Conservation (phyloP, 1,140 invertebrate genomes). For the Caenorhabditis tropicalis region DNA sequence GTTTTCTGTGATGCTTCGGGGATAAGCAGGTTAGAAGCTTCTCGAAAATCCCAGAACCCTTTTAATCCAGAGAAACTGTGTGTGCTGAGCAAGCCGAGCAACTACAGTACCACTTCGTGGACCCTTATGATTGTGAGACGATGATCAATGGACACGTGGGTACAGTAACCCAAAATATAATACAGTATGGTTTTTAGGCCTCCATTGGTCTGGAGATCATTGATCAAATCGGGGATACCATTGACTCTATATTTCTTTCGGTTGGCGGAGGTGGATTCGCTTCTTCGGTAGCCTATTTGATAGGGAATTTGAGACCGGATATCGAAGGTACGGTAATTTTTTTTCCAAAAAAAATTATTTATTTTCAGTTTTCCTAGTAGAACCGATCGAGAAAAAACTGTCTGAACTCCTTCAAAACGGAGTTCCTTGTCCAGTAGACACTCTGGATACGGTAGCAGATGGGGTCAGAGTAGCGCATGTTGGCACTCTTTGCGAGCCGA, state of each 20-base stretch:
- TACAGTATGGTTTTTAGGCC: background rate
- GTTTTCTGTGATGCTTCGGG: conserved; percentile 64
- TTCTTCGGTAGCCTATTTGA: conserved; percentile 73
- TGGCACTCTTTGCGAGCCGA: conserved; percentile 25
- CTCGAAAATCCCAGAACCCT: background rate
- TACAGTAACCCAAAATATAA: background rate
- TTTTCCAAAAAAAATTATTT: background rate
- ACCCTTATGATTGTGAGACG: conserved; percentile 72
- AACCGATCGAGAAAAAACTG: conserved; percentile 35
- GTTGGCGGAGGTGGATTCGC: conserved; percentile 74
- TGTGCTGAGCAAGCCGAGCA: conserved; percentile 57
- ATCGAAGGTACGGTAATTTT: conserved; percentile 35
- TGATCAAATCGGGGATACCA: conserved; percentile 72
- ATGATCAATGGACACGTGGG: conserved; percentile 73
- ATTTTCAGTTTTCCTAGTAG: conserved; percentile 41
- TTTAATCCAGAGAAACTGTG: background rate
- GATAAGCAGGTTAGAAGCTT: background rate
- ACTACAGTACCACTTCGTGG: conserved; percentile 56
- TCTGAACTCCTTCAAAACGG: background rate
- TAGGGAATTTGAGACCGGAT: conserved; percentile 68
- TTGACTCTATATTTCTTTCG: conserved; percentile 74
- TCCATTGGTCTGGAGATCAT: conserved; percentile 16
- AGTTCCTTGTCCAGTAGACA: background rate
- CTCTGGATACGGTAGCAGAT: conserved; percentile 47
- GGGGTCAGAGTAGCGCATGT: conserved; percentile 43